Evolutionary conservation across 2,113 vertebrate species (phyloP), one percentile per base, ranked within the genome.

Genomic region (Sclerurus mexicanus): DNA sequence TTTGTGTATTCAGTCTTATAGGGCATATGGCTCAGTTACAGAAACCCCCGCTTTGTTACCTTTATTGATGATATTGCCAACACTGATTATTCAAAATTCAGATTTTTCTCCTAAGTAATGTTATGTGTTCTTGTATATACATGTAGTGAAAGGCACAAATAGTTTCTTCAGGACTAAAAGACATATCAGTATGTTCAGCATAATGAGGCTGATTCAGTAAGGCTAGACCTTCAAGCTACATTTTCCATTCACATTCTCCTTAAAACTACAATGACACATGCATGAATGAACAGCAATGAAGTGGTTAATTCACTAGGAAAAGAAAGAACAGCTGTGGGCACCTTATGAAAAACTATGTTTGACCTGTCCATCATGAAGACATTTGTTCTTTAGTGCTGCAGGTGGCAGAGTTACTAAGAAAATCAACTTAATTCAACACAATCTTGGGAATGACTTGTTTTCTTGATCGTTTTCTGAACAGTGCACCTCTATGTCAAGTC

Each of bases 241-340:
- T 95, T 95, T 96, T 95, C 79, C 75, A 88, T 96, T 96, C 80
- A 85, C 89, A 90, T 94, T 95, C 93, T 89, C 66, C 83, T 94
- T 90, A 94, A 94, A 93, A 93, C 91, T 76, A 76, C 93, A 93
- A 89, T 85, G 77, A 80, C 74, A 74, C 80, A 96, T 95, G 93
- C 93, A 95, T 96, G 94, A 97, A 69, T 94, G 94, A 95, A 90
- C 91, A 96, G 89, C 85, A 95, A 92, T 90, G 94, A 95, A 95
- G 91, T 96, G 83, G 90, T 96, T 96, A 95, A 95, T 93, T 93
- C 83, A 87, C 63, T n/a, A 84, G 89, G 86, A 91, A 96, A 96
- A 93, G 88, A 92, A 95, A 85, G 84, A 97, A 95, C 95, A 97
- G 95, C 96, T 97, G 96, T 93, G 76, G 44, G 77, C 40, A 94